Evolutionary conservation across 1,140 invertebrate species (phyloP).

Genomic region (Sycophaga agraensis): DNA sequence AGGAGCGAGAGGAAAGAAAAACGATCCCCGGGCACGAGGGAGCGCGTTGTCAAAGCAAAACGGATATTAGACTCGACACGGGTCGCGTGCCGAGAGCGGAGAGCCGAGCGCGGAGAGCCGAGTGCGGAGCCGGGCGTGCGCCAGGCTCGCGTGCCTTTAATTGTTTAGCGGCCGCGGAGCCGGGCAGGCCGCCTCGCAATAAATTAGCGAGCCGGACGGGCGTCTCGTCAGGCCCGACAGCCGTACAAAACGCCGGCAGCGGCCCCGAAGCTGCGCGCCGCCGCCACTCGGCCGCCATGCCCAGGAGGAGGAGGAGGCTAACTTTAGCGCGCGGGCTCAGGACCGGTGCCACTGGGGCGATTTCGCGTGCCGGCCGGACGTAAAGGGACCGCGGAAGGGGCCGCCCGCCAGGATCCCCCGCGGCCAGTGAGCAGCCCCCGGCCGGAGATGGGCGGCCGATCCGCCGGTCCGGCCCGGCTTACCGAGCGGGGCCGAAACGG

Average conservation of each 20-base stretch:
- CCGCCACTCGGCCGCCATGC: no score
- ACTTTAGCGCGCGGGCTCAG: no score
- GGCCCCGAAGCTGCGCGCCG: not conserved
- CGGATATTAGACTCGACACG: constrained; percentile 23
- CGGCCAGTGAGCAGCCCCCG: no score
- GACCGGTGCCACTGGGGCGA: no score
- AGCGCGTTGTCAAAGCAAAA: constrained; percentile 1
- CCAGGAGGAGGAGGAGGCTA: no score
- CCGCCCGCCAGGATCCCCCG: no score
- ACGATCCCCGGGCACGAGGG: constrained; percentile 4
- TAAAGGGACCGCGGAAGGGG: no score
- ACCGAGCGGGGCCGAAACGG: no score
- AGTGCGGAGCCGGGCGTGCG: no score
- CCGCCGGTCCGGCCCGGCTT: no score
- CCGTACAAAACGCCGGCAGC: constrained; percentile 19
- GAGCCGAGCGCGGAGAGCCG: not conserved
- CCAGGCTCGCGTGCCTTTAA: constrained; percentile 25
- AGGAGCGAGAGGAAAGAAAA: not conserved
- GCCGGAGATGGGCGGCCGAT: no score
- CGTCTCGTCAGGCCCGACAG: constrained; percentile 19
- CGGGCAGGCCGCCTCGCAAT: constrained; percentile 7
- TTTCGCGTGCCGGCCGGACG: no score
- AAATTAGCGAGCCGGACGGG: constrained; percentile 13
- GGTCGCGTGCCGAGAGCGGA: constrained; percentile 8
- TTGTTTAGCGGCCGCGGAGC: constrained; percentile 10